A percentile compares a stretch with the other conserved stretches of the same genome.
phyloP scores from a whole-genome alignment of 2,888 invertebrate genomes.

The Trichopria drosophilae region DNA sequence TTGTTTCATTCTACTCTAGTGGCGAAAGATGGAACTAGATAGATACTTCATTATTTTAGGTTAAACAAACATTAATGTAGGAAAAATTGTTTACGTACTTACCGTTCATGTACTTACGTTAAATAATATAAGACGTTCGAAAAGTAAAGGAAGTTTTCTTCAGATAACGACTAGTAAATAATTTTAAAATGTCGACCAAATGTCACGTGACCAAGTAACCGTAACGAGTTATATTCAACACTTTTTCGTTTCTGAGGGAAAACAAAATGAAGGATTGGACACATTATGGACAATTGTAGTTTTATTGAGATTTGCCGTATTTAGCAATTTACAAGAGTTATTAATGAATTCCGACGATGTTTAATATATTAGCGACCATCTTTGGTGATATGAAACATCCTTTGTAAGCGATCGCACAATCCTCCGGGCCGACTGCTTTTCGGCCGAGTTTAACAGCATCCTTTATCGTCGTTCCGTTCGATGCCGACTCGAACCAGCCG shows the following conservation, averaged over 20 bases:
- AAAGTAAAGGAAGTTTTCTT: too few species aligned
- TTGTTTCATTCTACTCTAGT: too few species aligned
- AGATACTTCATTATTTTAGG: too few species aligned
- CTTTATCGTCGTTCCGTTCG: slow-evolving; percentile 61
- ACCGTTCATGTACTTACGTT: too few species aligned
- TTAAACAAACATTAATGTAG: too few species aligned
- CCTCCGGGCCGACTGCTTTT: slow-evolving; percentile 46
- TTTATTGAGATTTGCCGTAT: not conserved
- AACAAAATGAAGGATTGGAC: slow-evolving; percentile 13
- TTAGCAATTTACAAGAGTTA: not conserved
- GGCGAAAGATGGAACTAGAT: too few species aligned
- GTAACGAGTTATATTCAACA: not conserved
- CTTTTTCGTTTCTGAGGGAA: not conserved
- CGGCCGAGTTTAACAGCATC: slow-evolving; percentile 61
- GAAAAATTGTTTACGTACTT: too few species aligned
- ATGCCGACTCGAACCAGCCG: slow-evolving; percentile 57
- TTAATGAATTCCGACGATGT: slow-evolving; percentile 34
- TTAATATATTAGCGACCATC: slow-evolving; percentile 42
- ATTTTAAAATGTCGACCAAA: too few species aligned
- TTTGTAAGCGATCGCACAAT: slow-evolving; percentile 57
- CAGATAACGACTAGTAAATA: too few species aligned
- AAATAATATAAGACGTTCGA: too few species aligned
- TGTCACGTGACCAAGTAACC: too few species aligned
- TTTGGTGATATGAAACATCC: slow-evolving; percentile 54
- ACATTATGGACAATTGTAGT: slow-evolving; percentile 7